Evolutionary conservation across 1,140 invertebrate species (phyloP), one percentile per base, ranked within the genome.

Genomic region (Nilaparvata lugens): DNA sequence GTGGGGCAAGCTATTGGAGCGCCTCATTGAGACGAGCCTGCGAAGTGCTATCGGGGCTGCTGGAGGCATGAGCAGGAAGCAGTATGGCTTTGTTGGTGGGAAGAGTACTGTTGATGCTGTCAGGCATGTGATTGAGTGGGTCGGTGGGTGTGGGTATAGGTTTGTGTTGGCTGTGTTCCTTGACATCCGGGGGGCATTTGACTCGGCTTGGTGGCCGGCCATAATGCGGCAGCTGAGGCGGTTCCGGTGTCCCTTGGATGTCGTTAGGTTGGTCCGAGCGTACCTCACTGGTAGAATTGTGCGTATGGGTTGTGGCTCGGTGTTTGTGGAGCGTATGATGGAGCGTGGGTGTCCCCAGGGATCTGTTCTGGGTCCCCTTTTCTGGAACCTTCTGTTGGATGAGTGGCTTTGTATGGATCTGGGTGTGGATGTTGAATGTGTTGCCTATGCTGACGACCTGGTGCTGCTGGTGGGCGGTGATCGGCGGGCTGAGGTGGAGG

Each of bases 171-270:
- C 45, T 23, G 45, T 59, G 13, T 59, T 59, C 19, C 23, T 59
- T 13, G 58, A 59, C 16, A 59, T 59, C 48, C 38, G 24, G 6
- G 58, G 58, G 42, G 58, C 25, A 38, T 59, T 59, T 38, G 58
- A 59, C 48, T 52, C 38, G 19, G 58, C 58, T 4, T 59, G 58
- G 58, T 51, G 42, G 31, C 58, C 58, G 25, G 42, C 45, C 4
- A n/a, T 59, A 13, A 18, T 59, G 45, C 6, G 24, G 18, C 35
- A 57, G 21, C 38, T 40, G 14, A 16, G 2, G 5, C 11, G 25
- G 11, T 23, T 16, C n/a, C 45, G 2, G 45, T 35, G 31, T 35
- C 31, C 31, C 7, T 9, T 11, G 9, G 31, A 35, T 35, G 31
- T 35, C 1, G 31, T 35, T 4, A 4, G 31, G 9, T 11, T 35